Evolutionary conservation across 2,888 invertebrate species (phyloP), one percentile per base, ranked within the genome.

Genomic region (Willowsia nigromaculata): DNA sequence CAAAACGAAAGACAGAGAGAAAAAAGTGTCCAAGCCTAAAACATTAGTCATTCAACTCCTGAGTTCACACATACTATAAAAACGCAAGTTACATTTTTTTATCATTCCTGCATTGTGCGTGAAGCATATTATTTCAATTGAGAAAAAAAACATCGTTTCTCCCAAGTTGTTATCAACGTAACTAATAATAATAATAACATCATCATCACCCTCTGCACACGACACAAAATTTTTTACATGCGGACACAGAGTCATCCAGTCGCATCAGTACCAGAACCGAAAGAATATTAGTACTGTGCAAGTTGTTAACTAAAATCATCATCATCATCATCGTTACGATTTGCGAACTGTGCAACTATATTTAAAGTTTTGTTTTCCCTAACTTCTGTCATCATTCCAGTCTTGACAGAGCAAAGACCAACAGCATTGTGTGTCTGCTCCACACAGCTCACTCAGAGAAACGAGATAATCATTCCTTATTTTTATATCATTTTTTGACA

Each of bases 31-130:
- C 78, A 78, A 78, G 22, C 33, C 40, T 18, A 40, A 47, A 71
- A 85, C 80, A 90, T 90, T 90, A 90, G 90, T 90, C 90, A 90
- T 82, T 85, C 88, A 85, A 71, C 62, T 74, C 47, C 1, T n/a
- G 18, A 40, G 62, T 62, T 53, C 71, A 25, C 71, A 43, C 15
- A 18, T 43, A 74, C 25, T 11, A 62, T 18, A 62, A 50, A 4
- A 33, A 78, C 47, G 18, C 50, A 15, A 40, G 62, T 56, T 82
- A 82, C 68, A 71, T 62, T 62, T 15, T 62, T n/a, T 53, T 84
- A 30, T 84, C 18, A 71, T 18, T 56, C 22, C 33, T 62, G 56
- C 18, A 50, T 37, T 71, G 62, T 83, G 68, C 53, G 68, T 65
- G 56, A 43, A 83, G 22, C 65, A 82, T 82, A 47, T 27, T 7